phyloP scores from a whole-genome alignment of 2,888 invertebrate genomes.

The Limnephilus marmoratus region DNA sequence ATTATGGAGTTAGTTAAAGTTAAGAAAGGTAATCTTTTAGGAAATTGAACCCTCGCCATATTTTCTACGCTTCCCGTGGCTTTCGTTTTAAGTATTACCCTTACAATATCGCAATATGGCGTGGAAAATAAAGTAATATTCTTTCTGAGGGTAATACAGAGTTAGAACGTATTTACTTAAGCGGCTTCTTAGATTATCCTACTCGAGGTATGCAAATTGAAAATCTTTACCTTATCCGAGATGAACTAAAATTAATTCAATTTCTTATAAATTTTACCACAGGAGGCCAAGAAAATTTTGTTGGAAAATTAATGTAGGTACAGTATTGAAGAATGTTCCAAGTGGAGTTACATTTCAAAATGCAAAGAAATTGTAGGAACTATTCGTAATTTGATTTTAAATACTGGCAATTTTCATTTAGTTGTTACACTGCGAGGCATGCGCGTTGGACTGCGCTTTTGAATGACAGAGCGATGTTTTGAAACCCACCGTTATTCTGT shows the following conservation, averaged over 20 bases:
- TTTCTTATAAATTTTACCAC: not conserved
- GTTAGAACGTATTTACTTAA: not conserved
- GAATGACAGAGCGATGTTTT: too few relatives aligned
- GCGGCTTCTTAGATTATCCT: not conserved
- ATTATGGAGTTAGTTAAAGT: not conserved
- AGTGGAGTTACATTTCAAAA: too few relatives aligned
- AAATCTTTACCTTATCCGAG: not conserved
- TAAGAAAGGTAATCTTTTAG: not conserved
- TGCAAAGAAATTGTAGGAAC: too few relatives aligned
- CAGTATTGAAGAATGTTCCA: not conserved
- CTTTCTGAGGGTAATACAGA: not conserved
- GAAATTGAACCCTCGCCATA: not conserved
- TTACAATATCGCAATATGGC: not conserved
- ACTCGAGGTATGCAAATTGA: not conserved
- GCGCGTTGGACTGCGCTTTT: too few relatives aligned
- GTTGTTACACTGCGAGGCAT: too few relatives aligned
- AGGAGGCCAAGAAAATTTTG: not conserved
- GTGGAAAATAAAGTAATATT: not conserved
- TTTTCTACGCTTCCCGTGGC: not conserved
- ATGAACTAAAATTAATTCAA: conserved; percentile 9
- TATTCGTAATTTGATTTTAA: too few relatives aligned
- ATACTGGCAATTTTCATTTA: too few relatives aligned
- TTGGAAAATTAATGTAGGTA: not conserved
- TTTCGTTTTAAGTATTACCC: not conserved
- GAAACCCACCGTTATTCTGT: too few relatives aligned